Evolutionary conservation across 2,888 invertebrate genomes (phyloP).

Genomic region (Bursaphelenchus okinawaensis): DNA sequence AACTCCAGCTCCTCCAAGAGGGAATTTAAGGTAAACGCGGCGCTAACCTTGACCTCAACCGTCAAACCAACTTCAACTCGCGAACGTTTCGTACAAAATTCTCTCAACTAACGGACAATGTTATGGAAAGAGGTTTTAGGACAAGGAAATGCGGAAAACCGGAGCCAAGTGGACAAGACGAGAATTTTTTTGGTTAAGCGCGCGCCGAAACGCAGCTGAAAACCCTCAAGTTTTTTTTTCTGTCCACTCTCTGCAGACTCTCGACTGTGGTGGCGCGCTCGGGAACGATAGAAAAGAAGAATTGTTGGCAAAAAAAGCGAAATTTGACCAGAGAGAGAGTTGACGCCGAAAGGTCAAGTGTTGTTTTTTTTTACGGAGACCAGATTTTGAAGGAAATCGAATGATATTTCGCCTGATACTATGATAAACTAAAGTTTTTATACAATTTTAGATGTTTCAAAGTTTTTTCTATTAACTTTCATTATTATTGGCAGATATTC

Average conservation of each 20-base stretch:
- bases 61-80: too few relatives aligned
- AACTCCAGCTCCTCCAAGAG: too few relatives aligned
- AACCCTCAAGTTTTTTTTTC: neutral
- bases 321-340: neutral
- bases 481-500: neutral
- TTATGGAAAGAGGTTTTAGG: too few relatives aligned
- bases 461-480: neutral
- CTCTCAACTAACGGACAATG: too few relatives aligned
- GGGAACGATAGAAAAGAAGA: neutral
- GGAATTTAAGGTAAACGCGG: too few relatives aligned
- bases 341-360: neutral
- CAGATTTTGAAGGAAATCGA: neutral
- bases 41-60: too few relatives aligned
- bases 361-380: neutral
- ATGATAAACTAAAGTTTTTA: neutral
- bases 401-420: neutral
- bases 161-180: too few relatives aligned
- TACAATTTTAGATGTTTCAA: neutral
- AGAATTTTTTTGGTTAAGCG: too few relatives aligned
- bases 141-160: too few relatives aligned
- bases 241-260: neutral
- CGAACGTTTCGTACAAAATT: too few relatives aligned
- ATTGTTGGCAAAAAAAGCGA: neutral
- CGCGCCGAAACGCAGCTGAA: neutral
- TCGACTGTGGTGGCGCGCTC: neutral